Base-by-base conservation (phyloP, 2,888 invertebrate genomes). In the Hypolimnas misippus region DNA sequence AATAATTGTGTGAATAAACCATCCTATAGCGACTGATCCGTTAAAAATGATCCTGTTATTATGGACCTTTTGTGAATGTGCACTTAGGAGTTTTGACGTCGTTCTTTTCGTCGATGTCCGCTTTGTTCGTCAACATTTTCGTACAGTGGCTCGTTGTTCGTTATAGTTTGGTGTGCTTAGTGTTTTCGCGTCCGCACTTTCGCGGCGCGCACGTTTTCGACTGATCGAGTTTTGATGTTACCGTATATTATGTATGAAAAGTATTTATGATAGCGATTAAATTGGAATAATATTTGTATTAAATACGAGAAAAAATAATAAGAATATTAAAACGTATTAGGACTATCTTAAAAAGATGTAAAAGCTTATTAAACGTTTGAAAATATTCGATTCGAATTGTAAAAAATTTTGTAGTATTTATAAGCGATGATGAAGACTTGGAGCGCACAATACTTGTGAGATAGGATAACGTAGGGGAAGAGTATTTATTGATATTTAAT, bases 371-470 rank as follows among this genome's bases (percentile, higher is more conserved):
- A 57, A 62, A 59, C 53, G 58, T 67, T 62, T 42, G 49, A 59
- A 49, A 62, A 62, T 57, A 54, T 64, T 57, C 56, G 57, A 77
- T 76, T 73, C 57, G 62, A 66, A 67, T 67, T 70, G 50, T 63
- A 70, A 70, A 70, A 65, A 62, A 57, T 82, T 78, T 82, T 76
- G 76, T 83, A 82, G 76, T 74, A 82, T 80, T 78, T 84, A 77
- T 81, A 81, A 65, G 73, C 69, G 73, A 79, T 70, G 81, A 82
- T 63, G 82, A 83, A 79, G 86, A 89, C 81, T 86, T 80, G 87
- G 88, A 86, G 87, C 91, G 91, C 91, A 91, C 91, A 91, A 91
- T 71, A 82, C 82, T 72, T 82, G 91, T 91, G 91, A 91, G 86
- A 87, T 87, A 88, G 79, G 69, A 75, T 86, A 81, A 80, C 70